Percentiles rank a stretch among this genome's conserved stretches.
These are phyloP conservation scores for Ophioninae sp. DNA, from an alignment of 2,888 invertebrate species.

Conservation along the genomic window DNA sequence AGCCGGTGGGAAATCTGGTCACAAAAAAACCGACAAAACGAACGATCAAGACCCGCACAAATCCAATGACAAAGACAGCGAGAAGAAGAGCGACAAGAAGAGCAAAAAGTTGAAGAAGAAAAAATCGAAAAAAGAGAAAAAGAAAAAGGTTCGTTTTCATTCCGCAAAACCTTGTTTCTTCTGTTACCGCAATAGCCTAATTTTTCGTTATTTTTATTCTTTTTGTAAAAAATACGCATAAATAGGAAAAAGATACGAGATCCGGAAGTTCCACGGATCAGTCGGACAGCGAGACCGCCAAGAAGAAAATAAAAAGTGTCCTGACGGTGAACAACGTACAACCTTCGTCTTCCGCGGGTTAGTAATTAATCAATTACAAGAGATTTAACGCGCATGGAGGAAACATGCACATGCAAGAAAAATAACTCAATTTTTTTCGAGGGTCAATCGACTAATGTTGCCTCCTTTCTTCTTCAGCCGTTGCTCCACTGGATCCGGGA, in stretches of 20 bases:
- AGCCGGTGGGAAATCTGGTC: too few species aligned
- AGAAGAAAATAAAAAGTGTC: conserved; percentile 75
- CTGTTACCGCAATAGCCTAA: background rate
- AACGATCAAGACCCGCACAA: conserved; percentile 69
- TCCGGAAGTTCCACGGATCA: conserved; percentile 66
- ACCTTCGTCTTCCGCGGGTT: conserved; percentile 61
- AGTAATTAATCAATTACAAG: background rate
- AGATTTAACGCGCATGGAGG: background rate
- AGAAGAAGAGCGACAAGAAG: conserved; percentile 72
- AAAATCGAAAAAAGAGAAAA: conserved; percentile 72
- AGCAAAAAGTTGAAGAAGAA: conserved; percentile 75
- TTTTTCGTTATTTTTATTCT: too few species aligned
- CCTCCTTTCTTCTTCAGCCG: conserved; percentile 51
- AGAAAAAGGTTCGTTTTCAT: conserved; percentile 58
- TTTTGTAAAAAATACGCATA: conserved; percentile 72
- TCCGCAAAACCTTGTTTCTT: background rate
- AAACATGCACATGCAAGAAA: background rate
- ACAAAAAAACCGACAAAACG: conserved; percentile 75
- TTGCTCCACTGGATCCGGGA: conserved; percentile 63
- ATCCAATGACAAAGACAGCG: conserved; percentile 64
- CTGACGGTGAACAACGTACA: conserved; percentile 67
- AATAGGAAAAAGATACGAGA: conserved; percentile 70
- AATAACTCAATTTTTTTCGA: background rate
- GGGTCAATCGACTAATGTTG: background rate
- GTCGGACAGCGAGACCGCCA: conserved; percentile 69